Conservation (phyloP, 2,113 vertebrate genomes). For the Struthio camelus region DNA sequence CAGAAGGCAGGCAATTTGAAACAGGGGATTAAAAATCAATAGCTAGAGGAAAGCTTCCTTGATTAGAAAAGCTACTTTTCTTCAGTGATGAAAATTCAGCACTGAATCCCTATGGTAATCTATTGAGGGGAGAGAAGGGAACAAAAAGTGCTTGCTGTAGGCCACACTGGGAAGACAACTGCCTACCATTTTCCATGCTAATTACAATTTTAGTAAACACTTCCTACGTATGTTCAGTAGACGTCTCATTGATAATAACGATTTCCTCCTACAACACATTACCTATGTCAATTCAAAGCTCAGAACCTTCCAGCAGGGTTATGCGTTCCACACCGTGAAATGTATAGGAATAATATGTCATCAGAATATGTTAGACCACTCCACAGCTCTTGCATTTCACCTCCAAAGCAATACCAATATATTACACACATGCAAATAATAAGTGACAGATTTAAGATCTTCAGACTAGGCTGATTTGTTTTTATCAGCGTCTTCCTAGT, state of each 20-base stretch:
- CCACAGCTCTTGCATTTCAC: neutral
- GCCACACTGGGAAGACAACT: accelerated
- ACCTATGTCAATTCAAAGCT: neutral
- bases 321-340: neutral
- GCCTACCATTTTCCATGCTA: neutral
- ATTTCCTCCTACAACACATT: neutral
- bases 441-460: neutral
- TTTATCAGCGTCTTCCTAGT: neutral
- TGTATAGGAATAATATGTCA: neutral
- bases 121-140: neutral
- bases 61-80: neutral
- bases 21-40: neutral
- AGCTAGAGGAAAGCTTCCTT: neutral
- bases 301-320: neutral
- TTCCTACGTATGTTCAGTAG: neutral
- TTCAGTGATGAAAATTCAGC: neutral
- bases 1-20: neutral
- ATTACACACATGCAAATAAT: neutral
- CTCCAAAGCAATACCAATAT: neutral
- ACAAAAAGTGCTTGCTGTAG: neutral
- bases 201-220: neutral
- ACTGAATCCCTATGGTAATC: accelerated
- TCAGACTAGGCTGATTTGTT: neutral
- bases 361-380: neutral
- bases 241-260: neutral